Base-by-base conservation (phyloP, 2,797 vertebrate genomes). In the Acrossocheilus wenchowensis region DNA sequence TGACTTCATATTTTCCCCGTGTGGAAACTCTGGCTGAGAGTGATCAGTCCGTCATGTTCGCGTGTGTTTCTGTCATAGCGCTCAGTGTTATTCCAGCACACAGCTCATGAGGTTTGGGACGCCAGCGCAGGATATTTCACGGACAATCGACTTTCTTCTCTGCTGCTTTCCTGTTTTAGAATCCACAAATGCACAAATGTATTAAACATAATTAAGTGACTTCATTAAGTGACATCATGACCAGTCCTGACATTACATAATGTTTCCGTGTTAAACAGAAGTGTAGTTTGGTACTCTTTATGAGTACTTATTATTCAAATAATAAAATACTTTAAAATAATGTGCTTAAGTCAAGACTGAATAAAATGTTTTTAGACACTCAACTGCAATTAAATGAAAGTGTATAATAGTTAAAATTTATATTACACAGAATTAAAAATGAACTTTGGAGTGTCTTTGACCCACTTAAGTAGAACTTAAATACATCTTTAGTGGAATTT, bases 1-100 rank as follows among this genome's bases (percentile, higher is more conserved):
- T 92, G 91, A 82, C 89, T 92, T 93, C 91, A 90, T 90, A 90
- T 88, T 91, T 93, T 93, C 92, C 91, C 78, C 87, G 82, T 88
- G n/a, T 71, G 87, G 90, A 83, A 87, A 90, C 85, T 84, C 21
- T 90, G 88, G 66, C 78, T 64, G 72, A 78, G 71, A 84, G 73
- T 62, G 69, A 66, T 15, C 34, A 9, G 54, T 79, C 60, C n/a
- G 68, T 82, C 82, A 80, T 54, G 23, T 9, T n/a, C 43, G 21
- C 5, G 81, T 88, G 39, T 86, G 66, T 68, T 69, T 68, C 43
- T 69, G 64, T 81, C 45, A 69, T 81, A 41, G 54, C 1, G 14
- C 7, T 78, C 12, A 41, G 54, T 78, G 52, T 60, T 60, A 41
- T 78, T 60, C 52, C 77, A 78, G 52, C 3, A 5, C 5, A 0